phyloP scores from a whole-genome alignment of 2,888 invertebrate species.

The Unio delphinus region DNA sequence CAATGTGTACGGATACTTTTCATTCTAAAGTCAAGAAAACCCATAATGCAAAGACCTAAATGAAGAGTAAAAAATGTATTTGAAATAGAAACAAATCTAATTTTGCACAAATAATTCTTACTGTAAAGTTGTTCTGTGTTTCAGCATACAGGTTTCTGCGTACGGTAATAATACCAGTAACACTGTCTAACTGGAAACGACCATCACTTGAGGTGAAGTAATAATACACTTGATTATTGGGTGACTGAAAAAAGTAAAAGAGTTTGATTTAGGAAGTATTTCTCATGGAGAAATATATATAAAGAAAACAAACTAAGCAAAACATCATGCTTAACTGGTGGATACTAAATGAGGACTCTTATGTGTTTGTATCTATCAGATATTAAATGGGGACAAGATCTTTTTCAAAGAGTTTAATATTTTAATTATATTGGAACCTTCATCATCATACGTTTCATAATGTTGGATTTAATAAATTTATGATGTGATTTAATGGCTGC shows the following conservation, averaged over 20 bases:
- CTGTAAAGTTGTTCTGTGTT: constrained; percentile 25
- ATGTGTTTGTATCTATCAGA: too few species aligned
- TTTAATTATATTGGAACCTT: too few species aligned
- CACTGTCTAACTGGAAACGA: constrained; percentile 36
- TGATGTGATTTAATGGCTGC: too few species aligned
- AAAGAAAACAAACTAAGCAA: too few species aligned
- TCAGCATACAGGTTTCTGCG: constrained; percentile 39
- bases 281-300: background rate
- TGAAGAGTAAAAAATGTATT: background rate
- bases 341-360: too few species aligned
- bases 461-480: too few species aligned
- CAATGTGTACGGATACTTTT: too few species aligned
- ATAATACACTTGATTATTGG: constrained; percentile 44
- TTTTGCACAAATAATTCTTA: constrained; percentile 15
- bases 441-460: too few species aligned
- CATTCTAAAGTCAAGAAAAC: background rate
- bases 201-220: constrained; percentile 19
- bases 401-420: too few species aligned
- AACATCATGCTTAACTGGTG: too few species aligned
- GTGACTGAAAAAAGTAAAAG: constrained; percentile 36
- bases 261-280: background rate
- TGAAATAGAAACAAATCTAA: background rate
- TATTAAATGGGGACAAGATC: too few species aligned
- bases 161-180: constrained; percentile 41
- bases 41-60: background rate